A percentile compares a stretch with the other conserved stretches of the same genome.
These are phyloP conservation scores for Protosalanx chinensis DNA, from an alignment of 2,797 vertebrate species.

Conservation along the genomic window DNA sequence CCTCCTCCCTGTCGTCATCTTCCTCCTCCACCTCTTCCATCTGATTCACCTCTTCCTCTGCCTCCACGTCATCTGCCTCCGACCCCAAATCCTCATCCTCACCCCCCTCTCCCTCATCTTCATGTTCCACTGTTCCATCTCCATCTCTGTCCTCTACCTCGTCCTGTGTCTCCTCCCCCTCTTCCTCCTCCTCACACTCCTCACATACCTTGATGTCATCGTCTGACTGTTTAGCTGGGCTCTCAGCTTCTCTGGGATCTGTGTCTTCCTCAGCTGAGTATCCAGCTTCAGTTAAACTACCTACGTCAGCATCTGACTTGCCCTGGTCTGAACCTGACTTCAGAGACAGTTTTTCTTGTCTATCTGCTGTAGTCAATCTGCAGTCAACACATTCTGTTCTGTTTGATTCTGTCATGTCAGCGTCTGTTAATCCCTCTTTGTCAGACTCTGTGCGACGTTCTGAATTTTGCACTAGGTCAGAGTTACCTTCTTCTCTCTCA, in stretches of 20 bases:
- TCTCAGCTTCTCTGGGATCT: not conserved
- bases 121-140: not conserved
- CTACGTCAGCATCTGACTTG: conserved; percentile 1
- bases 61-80: not conserved
- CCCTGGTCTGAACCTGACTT: not conserved
- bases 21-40: not conserved
- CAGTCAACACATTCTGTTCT: not conserved
- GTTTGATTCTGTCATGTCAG: not conserved
- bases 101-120: not conserved
- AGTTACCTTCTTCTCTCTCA: not conserved
- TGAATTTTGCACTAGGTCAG: not conserved
- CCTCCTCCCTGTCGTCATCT: conserved; percentile 21
- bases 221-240: not conserved
- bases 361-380: not conserved
- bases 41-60: not conserved
- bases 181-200: not conserved
- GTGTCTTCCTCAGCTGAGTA: not conserved
- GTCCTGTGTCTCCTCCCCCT: not conserved
- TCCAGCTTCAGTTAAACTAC: not conserved
- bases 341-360: not conserved
- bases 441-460: not conserved
- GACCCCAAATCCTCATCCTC: not conserved
- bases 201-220: not conserved
- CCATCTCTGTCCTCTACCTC: not conserved
- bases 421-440: not conserved